Conservation (phyloP, 2,113 vertebrate species). For the Eonycteris spelaea region DNA sequence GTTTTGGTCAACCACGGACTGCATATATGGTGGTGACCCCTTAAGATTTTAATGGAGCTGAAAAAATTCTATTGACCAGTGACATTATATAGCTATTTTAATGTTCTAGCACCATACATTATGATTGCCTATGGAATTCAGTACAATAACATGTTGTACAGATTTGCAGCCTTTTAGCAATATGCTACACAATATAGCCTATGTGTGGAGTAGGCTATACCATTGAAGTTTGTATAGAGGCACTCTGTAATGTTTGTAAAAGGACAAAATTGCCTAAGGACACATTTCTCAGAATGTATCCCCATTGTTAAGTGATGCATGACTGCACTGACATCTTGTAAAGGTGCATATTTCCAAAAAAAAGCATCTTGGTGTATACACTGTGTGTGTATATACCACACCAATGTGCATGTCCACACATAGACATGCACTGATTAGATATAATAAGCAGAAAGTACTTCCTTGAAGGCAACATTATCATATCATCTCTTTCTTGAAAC, state of each 20-base stretch:
- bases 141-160: background rate
- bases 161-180: background rate
- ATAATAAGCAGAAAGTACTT: background rate
- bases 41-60: background rate
- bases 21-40: background rate
- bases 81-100: background rate
- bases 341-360: background rate
- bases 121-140: too few relatives aligned
- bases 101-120: background rate
- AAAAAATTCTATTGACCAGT: background rate
- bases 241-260: background rate
- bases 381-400: background rate
- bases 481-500: background rate
- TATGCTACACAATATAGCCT: background rate
- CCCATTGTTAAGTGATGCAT: background rate
- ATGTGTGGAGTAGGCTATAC: too few relatives aligned
- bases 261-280: background rate
- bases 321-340: background rate
- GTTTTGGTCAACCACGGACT: background rate
- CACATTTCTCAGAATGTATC: background rate
- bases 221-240: background rate
- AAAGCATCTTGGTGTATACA: background rate
- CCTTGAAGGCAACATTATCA: background rate
- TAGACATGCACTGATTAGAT: background rate
- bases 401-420: background rate